phyloP scores from a whole-genome alignment of 1,140 invertebrate species.

The Metopolophium dirhodum region DNA sequence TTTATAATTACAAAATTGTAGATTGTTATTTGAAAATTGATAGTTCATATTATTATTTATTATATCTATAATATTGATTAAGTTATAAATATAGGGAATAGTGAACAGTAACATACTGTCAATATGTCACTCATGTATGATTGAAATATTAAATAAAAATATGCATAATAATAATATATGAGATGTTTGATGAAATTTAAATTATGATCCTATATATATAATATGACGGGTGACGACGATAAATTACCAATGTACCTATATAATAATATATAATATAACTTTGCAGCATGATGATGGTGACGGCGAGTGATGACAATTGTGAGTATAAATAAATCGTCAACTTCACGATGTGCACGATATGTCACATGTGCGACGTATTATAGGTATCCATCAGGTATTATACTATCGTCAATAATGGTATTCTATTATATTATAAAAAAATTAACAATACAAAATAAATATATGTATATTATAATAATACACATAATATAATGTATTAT shows the following conservation, averaged over 20 bases:
- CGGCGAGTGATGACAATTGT: background rate
- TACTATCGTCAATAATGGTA: background rate
- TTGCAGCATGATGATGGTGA: background rate
- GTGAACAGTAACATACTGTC: background rate
- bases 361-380: background rate
- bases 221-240: background rate
- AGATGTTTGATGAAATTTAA: too few species aligned
- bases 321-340: background rate
- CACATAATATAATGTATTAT: too few species aligned
- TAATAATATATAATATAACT: background rate
- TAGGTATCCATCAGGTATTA: too few species aligned
- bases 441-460: background rate
- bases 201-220: too few species aligned
- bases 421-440: background rate
- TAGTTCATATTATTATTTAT: background rate
- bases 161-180: background rate
- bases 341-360: too few species aligned
- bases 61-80: background rate
- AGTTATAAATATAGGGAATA: too few species aligned
- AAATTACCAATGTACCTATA: background rate
- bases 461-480: too few species aligned
- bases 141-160: background rate
- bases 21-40: too few species aligned
- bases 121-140: background rate
- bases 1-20: too few species aligned